Evolutionary conservation across 1,140 invertebrate genomes (phyloP).

Genomic region (Wiebesia pumilae): DNA sequence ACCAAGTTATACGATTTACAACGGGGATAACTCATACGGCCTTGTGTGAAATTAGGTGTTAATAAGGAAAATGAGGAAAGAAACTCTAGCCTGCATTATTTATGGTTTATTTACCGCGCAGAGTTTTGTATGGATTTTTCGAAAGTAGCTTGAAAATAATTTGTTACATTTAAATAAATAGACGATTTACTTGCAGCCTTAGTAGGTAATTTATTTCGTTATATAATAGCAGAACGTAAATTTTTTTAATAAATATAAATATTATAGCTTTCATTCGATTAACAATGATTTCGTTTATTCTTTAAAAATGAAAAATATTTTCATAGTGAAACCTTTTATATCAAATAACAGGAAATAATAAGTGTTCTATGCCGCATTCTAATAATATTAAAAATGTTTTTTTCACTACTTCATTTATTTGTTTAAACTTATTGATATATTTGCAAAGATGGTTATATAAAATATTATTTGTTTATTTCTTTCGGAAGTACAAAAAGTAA

Average conservation of each 20-base stretch:
- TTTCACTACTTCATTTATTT: no score
- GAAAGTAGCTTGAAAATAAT: background rate
- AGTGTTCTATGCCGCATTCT: no score
- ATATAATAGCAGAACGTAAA: background rate
- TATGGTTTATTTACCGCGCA: background rate
- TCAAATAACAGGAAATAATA: no score
- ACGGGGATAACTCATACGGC: background rate
- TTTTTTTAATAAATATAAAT: no score
- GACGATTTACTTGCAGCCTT: background rate
- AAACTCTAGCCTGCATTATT: background rate
- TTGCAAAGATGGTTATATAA: background rate
- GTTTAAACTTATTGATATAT: no score
- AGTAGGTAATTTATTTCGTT: background rate
- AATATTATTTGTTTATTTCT: background rate
- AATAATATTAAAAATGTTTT: no score
- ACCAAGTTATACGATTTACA: background rate
- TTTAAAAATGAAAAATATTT: no score
- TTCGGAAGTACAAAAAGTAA: background rate
- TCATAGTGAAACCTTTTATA: no score
- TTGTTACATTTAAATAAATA: background rate
- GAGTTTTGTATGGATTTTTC: background rate
- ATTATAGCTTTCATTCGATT: no score
- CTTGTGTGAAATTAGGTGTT: background rate
- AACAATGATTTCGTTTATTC: no score
- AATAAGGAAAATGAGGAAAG: conserved; percentile 23